Evolutionary conservation across 2,888 invertebrate species (phyloP).

Genomic region (Xanthia icteritia): DNA sequence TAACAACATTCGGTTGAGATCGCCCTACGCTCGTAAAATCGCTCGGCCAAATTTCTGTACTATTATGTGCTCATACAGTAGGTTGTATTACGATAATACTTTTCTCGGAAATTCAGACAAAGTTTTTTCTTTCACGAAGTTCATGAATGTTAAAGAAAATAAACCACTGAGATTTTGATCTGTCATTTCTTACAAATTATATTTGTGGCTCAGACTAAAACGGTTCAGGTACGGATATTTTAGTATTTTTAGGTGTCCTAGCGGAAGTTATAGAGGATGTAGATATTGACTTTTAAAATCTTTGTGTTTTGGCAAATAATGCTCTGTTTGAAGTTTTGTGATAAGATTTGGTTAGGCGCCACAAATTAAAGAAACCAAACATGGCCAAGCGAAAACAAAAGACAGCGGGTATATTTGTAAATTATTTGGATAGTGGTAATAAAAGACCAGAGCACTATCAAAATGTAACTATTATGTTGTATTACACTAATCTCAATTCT

Average conservation of each 20-base stretch:
- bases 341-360: conserved; percentile 25
- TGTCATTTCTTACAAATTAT: not conserved
- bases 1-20: not conserved
- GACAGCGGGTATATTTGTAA: no score
- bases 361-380: conserved; percentile 3
- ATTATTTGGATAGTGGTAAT: no score
- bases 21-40: no score
- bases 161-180: conserved; percentile 1
- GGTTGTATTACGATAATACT: conserved; percentile 24
- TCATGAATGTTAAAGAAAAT: not conserved
- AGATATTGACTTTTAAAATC: conserved; percentile 14
- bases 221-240: not conserved
- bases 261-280: conserved; percentile 45
- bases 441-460: not conserved
- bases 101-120: conserved; percentile 24
- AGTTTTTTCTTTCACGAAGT: conserved; percentile 31
- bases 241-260: not conserved
- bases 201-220: not conserved
- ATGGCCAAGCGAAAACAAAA: not conserved
- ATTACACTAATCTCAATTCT: conserved; percentile 26
- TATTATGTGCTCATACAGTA: conserved; percentile 10
- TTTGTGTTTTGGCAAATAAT: conserved; percentile 17
- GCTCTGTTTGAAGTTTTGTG: not conserved
- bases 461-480: not conserved
- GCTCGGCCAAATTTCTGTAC: not conserved